phyloP scores from a whole-genome alignment of 2,797 vertebrate species.

The Channallabes apus region DNA sequence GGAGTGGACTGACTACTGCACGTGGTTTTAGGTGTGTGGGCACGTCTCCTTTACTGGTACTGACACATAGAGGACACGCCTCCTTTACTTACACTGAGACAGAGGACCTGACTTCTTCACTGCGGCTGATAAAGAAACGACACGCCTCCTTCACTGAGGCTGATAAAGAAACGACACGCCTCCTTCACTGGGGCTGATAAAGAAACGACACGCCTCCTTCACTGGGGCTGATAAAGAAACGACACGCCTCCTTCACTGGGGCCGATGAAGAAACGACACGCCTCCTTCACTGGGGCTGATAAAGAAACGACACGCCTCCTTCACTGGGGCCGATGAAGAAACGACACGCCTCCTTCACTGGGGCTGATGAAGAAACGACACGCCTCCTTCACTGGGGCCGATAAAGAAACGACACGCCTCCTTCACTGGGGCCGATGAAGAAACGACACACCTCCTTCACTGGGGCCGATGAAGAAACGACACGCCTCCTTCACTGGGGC shows the following conservation, averaged over 20 bases:
- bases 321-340: neutral
- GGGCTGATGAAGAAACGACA: neutral
- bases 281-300: neutral
- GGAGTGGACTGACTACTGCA: neutral
- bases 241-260: neutral
- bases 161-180: neutral
- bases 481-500: too few species aligned
- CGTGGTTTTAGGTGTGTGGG: constrained; percentile 15
- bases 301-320: neutral
- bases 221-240: neutral
- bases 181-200: neutral
- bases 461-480: too few species aligned
- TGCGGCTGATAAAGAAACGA: neutral
- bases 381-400: too few species aligned
- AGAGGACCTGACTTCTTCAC: neutral
- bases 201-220: neutral
- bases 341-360: neutral
- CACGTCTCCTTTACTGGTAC: neutral
- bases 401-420: neutral
- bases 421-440: too few species aligned
- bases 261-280: neutral
- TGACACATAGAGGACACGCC: neutral
- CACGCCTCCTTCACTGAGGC: neutral
- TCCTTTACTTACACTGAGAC: neutral
- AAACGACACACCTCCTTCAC: neutral